A percentile compares a stretch with the other conserved stretches of the same genome.
These are phyloP conservation scores for Leucophenga maculata DNA, from an alignment of 2,888 invertebrate species.

Conservation along the genomic window DNA sequence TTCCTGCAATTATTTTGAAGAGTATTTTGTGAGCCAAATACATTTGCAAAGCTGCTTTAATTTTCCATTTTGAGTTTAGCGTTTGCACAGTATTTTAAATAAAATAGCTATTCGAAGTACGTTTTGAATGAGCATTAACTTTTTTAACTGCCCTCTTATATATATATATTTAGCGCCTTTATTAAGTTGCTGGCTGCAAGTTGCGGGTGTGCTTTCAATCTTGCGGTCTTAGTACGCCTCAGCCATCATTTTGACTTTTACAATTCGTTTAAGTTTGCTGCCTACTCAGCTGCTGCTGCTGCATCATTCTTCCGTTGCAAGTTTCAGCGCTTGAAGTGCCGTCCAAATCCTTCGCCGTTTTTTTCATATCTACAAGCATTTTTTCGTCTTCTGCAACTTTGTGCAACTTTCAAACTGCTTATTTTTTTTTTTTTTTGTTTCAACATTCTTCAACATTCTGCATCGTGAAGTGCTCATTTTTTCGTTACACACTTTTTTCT, in stretches of 20 bases:
- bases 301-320: not conserved
- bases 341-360: slow-evolving; percentile 11
- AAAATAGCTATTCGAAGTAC: too few species aligned
- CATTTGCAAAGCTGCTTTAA: too few species aligned
- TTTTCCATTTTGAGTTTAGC: too few species aligned
- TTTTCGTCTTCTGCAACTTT: not conserved
- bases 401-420: slow-evolving; percentile 9
- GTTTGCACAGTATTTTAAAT: too few species aligned
- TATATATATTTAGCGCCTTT: not conserved
- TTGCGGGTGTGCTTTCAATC: slow-evolving; percentile 10
- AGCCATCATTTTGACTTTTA: slow-evolving; percentile 9
- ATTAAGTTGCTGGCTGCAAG: not conserved
- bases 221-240: slow-evolving; percentile 20
- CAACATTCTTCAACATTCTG: not conserved
- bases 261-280: slow-evolving; percentile 17
- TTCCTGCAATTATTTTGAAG: too few species aligned
- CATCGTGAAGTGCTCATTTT: not conserved
- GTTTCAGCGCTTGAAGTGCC: slow-evolving; percentile 1
- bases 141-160: too few species aligned
- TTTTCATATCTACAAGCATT: slow-evolving; percentile 21
- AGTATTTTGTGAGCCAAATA: too few species aligned
- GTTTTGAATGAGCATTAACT: too few species aligned
- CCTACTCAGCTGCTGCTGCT: not conserved
- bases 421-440: not conserved
- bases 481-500: not conserved